These are phyloP conservation scores for Natator depressus DNA, from an alignment of 2,113 vertebrate species.

Conservation along the genomic window DNA sequence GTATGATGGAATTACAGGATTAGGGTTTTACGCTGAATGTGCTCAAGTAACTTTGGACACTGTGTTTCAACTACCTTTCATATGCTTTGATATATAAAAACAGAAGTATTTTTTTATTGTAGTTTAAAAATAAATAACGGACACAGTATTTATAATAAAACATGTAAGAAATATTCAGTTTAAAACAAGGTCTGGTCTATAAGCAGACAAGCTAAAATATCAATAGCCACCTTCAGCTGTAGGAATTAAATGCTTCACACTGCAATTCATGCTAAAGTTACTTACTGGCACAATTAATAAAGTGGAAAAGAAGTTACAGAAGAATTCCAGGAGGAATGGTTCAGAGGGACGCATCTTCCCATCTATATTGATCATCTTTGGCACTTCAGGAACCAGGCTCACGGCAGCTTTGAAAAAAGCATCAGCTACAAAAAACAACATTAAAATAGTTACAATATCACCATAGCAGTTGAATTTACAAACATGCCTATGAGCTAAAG, in stretches of 20 bases:
- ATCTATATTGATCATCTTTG: slow-evolving; percentile 91
- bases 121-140: background rate
- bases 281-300: slow-evolving; percentile 93
- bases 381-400: slow-evolving; percentile 91
- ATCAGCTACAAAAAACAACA: slow-evolving; percentile 83
- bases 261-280: background rate
- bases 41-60: background rate
- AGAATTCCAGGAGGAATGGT: slow-evolving; percentile 92
- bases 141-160: background rate
- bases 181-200: background rate
- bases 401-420: slow-evolving; percentile 96
- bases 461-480: background rate
- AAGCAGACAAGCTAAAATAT: background rate
- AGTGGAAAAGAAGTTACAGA: slow-evolving; percentile 93
- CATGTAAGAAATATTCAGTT: background rate
- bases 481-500: background rate
- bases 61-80: background rate
- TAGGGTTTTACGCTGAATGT: background rate
- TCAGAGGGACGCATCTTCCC: slow-evolving; percentile 93
- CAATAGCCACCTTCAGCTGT: background rate
- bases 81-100: background rate
- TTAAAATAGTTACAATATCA: background rate
- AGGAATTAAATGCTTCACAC: fast-evolving
- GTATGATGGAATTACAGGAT: background rate
- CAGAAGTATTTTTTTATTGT: background rate